These are phyloP conservation scores for Anticlea derivata DNA, from an alignment of 2,888 invertebrate genomes.

Conservation along the genomic window DNA sequence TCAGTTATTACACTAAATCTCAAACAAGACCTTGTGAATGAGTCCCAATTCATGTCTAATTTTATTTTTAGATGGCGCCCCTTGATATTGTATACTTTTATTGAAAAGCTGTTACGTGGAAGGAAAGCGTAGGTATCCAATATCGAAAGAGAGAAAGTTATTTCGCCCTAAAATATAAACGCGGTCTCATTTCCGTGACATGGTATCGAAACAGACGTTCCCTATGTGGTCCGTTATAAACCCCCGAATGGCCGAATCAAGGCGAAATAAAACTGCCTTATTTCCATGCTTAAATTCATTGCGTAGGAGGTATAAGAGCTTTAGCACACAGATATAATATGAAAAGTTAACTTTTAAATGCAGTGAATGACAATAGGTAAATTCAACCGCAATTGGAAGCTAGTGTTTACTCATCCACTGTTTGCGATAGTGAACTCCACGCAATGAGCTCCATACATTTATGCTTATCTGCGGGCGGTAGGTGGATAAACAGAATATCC, in stretches of 20 bases:
- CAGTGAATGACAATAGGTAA: constrained; percentile 1
- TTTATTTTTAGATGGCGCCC: constrained; percentile 12
- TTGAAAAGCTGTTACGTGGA: constrained; percentile 27
- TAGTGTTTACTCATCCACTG: constrained; percentile 13
- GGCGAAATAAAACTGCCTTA: constrained; percentile 53
- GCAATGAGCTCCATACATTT: constrained; percentile 1
- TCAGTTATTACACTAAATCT: constrained; percentile 1
- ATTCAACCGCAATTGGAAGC: constrained; percentile 16
- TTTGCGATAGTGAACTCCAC: constrained; percentile 14
- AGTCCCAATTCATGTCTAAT: constrained; percentile 2
- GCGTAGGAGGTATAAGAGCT: constrained; percentile 34
- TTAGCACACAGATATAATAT: constrained; percentile 25
- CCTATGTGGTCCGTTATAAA: constrained; percentile 59
- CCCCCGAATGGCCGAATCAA: constrained; percentile 56
- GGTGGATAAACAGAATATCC: too few species aligned
- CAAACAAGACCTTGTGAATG: constrained; percentile 3
- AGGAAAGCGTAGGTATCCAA: constrained; percentile 37
- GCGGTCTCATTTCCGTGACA: constrained; percentile 37
- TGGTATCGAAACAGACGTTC: constrained; percentile 42
- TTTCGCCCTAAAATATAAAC: constrained; percentile 50
- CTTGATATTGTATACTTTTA: constrained; percentile 21
- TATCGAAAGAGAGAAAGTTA: constrained; percentile 42
- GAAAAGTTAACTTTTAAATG: constrained; percentile 8
- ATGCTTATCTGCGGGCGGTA: too few species aligned
- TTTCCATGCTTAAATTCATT: constrained; percentile 45